These are phyloP conservation scores for Odontophorus gujanensis DNA, from an alignment of 2,113 vertebrate genomes.

Conservation along the genomic window DNA sequence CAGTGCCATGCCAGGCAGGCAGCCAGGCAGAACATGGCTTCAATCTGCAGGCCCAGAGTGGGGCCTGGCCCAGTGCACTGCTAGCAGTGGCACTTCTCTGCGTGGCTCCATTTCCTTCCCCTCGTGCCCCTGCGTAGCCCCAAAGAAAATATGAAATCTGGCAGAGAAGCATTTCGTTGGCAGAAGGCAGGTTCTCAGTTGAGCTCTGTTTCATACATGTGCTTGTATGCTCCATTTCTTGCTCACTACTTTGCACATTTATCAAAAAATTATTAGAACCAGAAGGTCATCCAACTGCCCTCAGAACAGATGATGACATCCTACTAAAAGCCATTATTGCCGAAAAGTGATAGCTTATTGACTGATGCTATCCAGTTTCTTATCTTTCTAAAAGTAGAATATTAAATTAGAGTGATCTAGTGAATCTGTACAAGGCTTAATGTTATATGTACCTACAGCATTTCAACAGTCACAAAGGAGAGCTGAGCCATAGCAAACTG, in stretches of 20 bases:
- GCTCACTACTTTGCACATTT: background rate
- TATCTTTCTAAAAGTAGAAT: background rate
- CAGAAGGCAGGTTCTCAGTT: background rate
- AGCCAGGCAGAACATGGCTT: background rate
- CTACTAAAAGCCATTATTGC: background rate
- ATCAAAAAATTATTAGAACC: background rate
- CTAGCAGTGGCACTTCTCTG: background rate
- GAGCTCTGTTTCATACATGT: background rate
- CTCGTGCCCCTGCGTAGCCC: background rate
- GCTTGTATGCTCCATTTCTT: background rate
- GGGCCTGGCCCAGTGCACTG: background rate
- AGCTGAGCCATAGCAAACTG: background rate
- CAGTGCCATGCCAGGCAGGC: background rate
- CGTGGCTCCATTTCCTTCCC: background rate
- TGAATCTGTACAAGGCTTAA: background rate
- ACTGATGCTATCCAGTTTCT: background rate
- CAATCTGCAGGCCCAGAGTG: background rate
- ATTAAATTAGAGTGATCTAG: background rate
- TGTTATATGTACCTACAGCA: background rate
- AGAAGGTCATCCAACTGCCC: background rate
- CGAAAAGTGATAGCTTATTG: background rate
- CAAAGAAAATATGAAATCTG: slow-evolving; percentile 5
- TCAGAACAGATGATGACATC: background rate
- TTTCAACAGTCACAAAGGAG: background rate
- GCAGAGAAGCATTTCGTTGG: background rate